Percentiles rank a stretch among this genome's conserved stretches.
Conservation (phyloP, 2,888 invertebrate species). For the Ferdinandea cuprea region DNA sequence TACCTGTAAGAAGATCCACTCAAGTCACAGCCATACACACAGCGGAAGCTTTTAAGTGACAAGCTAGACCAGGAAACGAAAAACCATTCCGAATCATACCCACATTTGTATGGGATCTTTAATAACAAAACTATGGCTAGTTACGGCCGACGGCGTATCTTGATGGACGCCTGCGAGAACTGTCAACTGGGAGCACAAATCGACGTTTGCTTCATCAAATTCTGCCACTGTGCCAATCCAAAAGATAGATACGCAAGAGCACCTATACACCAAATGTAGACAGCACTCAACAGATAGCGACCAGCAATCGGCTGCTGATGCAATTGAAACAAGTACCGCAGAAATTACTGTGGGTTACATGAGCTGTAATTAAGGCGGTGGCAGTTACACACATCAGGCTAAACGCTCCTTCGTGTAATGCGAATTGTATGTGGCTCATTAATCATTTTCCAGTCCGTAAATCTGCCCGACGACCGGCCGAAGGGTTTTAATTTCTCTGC, state of each 20-base stretch:
- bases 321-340: constrained; percentile 67
- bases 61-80: too few relatives aligned
- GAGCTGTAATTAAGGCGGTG: constrained; percentile 73
- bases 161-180: constrained; percentile 47
- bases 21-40: too few relatives aligned
- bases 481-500: constrained; percentile 48
- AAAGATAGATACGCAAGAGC: too few relatives aligned
- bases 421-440: constrained; percentile 70
- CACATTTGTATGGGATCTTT: too few relatives aligned
- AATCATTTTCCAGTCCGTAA: constrained; percentile 66
- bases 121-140: too few relatives aligned
- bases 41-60: too few relatives aligned
- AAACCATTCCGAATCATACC: too few relatives aligned
- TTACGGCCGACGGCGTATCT: constrained; percentile 22
- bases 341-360: constrained; percentile 69
- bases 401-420: constrained; percentile 71
- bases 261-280: constrained; percentile 42
- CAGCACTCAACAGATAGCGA: constrained; percentile 62
- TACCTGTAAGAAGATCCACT: too few relatives aligned
- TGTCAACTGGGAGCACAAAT: constrained; percentile 41
- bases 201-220: constrained; percentile 11
- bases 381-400: constrained; percentile 72
- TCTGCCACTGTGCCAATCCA: constrained; percentile 31
- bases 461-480: constrained; percentile 52
- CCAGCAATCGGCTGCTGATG: constrained; percentile 28